Base-by-base conservation (phyloP, 30 jellyfish, hydroid and myxozoan species). In the Aurelia sp. region DNA sequence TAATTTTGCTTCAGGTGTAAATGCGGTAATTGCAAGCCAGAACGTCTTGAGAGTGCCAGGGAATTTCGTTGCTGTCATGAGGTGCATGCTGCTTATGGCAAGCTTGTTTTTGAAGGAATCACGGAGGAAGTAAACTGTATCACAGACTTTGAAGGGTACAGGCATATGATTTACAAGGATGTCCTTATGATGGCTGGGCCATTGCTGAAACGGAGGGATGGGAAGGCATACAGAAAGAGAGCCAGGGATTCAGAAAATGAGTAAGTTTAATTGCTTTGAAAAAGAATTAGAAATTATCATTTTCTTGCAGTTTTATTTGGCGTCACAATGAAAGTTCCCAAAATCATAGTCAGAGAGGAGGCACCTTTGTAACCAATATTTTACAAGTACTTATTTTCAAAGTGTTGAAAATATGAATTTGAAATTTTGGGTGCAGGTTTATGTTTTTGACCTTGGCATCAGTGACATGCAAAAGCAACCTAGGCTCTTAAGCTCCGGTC, bases 41-140 rank as follows among this genome's bases (percentile, higher is more conserved):
- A 63, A 41, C 74, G 37, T 51, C 37, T 63, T 19, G 74, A 20
- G 9, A 41, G 74, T 35, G 74, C 74, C 0, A 35, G 30, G 37
- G 74, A 63, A 63, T 63, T 63, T 63, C 74, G 74, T 18, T 68
- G 79, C 60, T 68, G 79, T 48, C 79, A 68, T 6, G 79, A 68
- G 53, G 79, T 68, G 58, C 48, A 68, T 10, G 61, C 30, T 22
- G 79, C 60, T 22, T 40, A 48, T 68, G 79, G 79, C 31, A 68
- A 68, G 60, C 40, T 23, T 40, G 60, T 68, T 40, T 68, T 68
- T 23, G 79, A 68, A 8, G 79, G 79, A 21, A 20, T 58, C 4
- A 1, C 4, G 13, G 30, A 58, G 18, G 13, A 6, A 6, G 13
- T 11, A 6, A 58, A 58, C 67, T 58, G 67, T 58, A 58, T 58